These are phyloP conservation scores for Boloria selene DNA, from an alignment of 2,888 invertebrate genomes.

Conservation along the genomic window DNA sequence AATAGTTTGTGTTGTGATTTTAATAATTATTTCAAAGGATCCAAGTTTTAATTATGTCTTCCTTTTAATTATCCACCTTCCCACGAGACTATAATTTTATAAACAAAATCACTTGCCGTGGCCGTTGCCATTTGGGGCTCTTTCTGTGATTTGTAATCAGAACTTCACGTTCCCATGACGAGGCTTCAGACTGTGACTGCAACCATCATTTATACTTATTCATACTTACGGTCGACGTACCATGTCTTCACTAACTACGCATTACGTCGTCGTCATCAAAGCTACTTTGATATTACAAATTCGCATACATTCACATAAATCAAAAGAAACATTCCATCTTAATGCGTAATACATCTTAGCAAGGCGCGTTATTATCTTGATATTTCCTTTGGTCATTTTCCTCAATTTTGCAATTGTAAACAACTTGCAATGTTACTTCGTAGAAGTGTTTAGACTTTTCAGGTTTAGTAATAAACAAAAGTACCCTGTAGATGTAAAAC, in stretches of 20 bases:
- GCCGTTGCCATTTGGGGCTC: conserved; percentile 44
- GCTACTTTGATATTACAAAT: conserved; percentile 36
- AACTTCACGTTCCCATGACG: conserved; percentile 73
- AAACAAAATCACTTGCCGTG: conserved; percentile 53
- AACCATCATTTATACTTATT: conserved; percentile 35
- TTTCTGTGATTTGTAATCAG: conserved; percentile 59
- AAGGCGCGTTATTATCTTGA: conserved; percentile 37
- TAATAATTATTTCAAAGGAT: too few species aligned
- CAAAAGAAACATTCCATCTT: conserved; percentile 34
- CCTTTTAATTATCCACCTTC: conserved; percentile 44
- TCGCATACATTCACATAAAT: conserved; percentile 33
- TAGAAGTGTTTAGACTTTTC: conserved; percentile 51
- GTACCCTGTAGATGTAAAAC: conserved; percentile 48
- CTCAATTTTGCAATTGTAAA: conserved; percentile 49
- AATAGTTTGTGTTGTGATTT: too few species aligned
- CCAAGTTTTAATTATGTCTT: conserved; percentile 17
- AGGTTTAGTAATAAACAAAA: conserved; percentile 45
- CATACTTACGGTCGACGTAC: conserved; percentile 42
- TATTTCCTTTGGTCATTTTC: conserved; percentile 50
- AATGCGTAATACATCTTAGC: conserved; percentile 34
- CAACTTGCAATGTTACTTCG: conserved; percentile 44
- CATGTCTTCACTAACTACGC: conserved; percentile 41
- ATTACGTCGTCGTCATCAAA: conserved; percentile 30
- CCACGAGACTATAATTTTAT: conserved; percentile 51
- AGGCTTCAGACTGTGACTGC: conserved; percentile 60